Conservation (phyloP, 35 echinoderm and acorn worm species). For the Antedon bifida region DNA sequence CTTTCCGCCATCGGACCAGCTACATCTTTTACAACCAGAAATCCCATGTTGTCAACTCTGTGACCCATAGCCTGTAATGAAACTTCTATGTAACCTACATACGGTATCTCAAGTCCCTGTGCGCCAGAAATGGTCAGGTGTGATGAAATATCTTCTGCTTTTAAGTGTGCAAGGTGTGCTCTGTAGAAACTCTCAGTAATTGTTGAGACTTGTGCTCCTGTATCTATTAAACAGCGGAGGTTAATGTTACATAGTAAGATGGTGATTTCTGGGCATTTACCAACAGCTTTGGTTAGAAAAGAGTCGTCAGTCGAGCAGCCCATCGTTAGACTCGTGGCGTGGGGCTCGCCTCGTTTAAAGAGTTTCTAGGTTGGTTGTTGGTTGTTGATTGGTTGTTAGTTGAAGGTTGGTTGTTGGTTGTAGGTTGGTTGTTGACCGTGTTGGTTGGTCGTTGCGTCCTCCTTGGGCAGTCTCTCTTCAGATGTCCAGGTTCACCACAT, state of each 20-base stretch:
- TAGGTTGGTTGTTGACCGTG: no score
- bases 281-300: slow-evolving; percentile 9
- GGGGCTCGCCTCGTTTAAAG: slow-evolving; percentile 30
- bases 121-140: slow-evolving; percentile 14
- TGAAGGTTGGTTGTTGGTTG: no score
- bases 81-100: slow-evolving; percentile 15
- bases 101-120: slow-evolving; percentile 16
- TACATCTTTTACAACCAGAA: background rate
- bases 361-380: background rate
- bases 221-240: slow-evolving; percentile 28
- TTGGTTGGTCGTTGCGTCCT: background rate
- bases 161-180: slow-evolving; percentile 7
- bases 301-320: slow-evolving; percentile 18
- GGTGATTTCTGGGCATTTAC: slow-evolving; percentile 15
- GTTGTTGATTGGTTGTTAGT: no score
- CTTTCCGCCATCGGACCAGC: background rate
- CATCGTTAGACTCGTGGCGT: slow-evolving; percentile 23
- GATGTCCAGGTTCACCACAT: slow-evolving; percentile 6
- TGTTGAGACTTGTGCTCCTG: slow-evolving; percentile 33
- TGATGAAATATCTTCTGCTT: slow-evolving; percentile 11
- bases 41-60: background rate
- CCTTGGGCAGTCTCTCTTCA: slow-evolving; percentile 30
- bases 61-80: slow-evolving; percentile 4
- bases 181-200: slow-evolving; percentile 30
- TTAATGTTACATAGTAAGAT: background rate